Base-by-base conservation (phyloP, 2,888 invertebrate species). In the Alcis repandata region DNA sequence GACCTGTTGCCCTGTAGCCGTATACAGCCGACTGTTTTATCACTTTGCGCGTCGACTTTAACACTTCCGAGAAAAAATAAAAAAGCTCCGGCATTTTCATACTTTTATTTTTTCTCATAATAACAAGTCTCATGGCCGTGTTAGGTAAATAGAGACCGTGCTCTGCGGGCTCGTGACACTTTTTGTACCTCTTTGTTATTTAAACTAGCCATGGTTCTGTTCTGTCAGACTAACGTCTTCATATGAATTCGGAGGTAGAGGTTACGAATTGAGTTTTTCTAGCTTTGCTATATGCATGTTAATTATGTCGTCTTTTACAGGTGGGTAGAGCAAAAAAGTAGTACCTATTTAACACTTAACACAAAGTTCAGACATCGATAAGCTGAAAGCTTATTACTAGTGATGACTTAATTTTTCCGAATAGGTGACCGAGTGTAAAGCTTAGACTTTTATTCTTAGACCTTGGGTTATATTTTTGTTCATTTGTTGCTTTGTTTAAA, bases 1-100 rank as follows among this genome's bases (percentile, higher is more conserved):
- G 85, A 81, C 85, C 82, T 85, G 85, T 87, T 88, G 81, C 88
- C 86, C 82, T 84, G 84, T 86, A 87, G 81, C 88, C 86, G 80
- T 88, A 78, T 75, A 77, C 73, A 76, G 76, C 56, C 73, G 71
- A 71, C 75, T 77, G 76, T 87, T 87, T 90, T 89, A 89, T 88
- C 86, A 69, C 88, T 84, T 88, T 77, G 82, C 85, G 79, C 85
- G 83, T 79, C 77, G 69, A 66, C 72, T 74, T 72, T 70, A 80
- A 79, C 81, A 82, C 84, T 86, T 85, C 85, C 84, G 80, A 85
- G 84, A 84, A 87, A 80, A 79, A 79, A 74, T 69, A 75, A 77
- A 78, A 74, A 51, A 54, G 48, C 75, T 71, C 67, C 36, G 63
- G 62, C 22, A 17, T 51, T 66, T 68, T 63, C 52, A 40, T 56